Percentiles rank a stretch among this genome's conserved stretches.
These are phyloP conservation scores for Micrasema minimum DNA, from an alignment of 1,140 invertebrate genomes.

Conservation along the genomic window DNA sequence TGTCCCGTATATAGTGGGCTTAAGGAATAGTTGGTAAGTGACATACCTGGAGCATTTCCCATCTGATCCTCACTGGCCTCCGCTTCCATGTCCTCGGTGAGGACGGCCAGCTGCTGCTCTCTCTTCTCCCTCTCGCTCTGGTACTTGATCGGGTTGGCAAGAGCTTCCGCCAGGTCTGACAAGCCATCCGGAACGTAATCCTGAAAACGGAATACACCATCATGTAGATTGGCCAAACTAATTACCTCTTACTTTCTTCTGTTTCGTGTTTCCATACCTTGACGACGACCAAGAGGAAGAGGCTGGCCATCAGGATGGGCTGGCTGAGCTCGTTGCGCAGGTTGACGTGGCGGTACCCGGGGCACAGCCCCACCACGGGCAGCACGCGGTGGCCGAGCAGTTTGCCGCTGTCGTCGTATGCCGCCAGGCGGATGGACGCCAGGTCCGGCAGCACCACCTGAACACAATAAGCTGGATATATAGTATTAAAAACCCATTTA, in stretches of 20 bases:
- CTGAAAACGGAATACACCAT: slow-evolving; percentile 53
- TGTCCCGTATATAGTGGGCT: neutral
- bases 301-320: slow-evolving; percentile 86
- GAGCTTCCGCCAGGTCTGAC: slow-evolving; percentile 93
- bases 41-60: slow-evolving; percentile 40
- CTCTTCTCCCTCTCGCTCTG: slow-evolving; percentile 94
- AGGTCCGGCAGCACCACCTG: slow-evolving; percentile 97
- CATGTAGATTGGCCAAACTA: no score
- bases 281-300: slow-evolving; percentile 92
- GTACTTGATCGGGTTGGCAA: slow-evolving; percentile 98
- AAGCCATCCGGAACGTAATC: slow-evolving; percentile 97
- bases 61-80: slow-evolving; percentile 61
- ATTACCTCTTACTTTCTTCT: no score
- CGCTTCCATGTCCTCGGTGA: slow-evolving; percentile 84
- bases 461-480: no score
- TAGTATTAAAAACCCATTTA: no score
- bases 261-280: slow-evolving; percentile 69
- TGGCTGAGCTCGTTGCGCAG: slow-evolving; percentile 94
- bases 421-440: slow-evolving; percentile 93
- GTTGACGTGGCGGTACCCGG: slow-evolving; percentile 90
- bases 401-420: slow-evolving; percentile 95
- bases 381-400: slow-evolving; percentile 96
- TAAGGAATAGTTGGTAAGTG: neutral
- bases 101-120: slow-evolving; percentile 87
- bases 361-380: slow-evolving; percentile 94